Base-by-base conservation (phyloP, 2,888 invertebrate genomes). In the Alsophila aescularia region DNA sequence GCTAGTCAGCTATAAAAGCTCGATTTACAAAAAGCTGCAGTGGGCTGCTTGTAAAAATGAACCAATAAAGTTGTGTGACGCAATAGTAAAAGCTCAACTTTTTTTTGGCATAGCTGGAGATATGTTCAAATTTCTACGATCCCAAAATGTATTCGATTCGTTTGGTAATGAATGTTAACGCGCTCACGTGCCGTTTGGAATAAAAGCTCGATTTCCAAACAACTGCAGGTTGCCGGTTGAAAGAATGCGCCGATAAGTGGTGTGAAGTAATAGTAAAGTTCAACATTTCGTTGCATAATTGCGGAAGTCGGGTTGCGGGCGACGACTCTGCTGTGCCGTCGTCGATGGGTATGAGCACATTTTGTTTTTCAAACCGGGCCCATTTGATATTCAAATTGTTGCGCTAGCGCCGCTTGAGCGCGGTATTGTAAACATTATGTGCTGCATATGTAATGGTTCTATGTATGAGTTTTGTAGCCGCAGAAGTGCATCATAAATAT, bases 371-470 rank as follows among this genome's bases (percentile, higher is more conserved):
- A 77, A 84, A 79, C 79, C 79, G 73, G 75, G 70, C 66, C 70
- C 67, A 81, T 85, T 87, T 84, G 82, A 83, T 78, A 83, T 82
- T 85, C 79, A 79, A 79, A 81, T 75, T 63, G 75, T 84, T 83
- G 80, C 79, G 79, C 81, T 83, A 85, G 79, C 75, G 72, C 62
- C 70, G 70, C 57, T 48, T 59, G 58, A 62, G 62, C 63, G 66
- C 58, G 57, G 66, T 66, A 75, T 75, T 79, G 77, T 79, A 74
- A 75, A 77, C 75, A 75, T 69, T 72, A 71, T 69, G 70, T 65
- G 64, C 55, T 73, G 76, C 72, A 76, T 79, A 73, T 67, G 73
- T 79, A 78, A 80, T 80, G 64, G 65, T 67, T 75, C 72, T 77
- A 75, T 76, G 70, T 69, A 70, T 74, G 72, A 69, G 72, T 77